A percentile compares a stretch with the other conserved stretches of the same genome.
phyloP scores from a whole-genome alignment of 2,113 vertebrate species.

The Carettochelys insculpta region DNA sequence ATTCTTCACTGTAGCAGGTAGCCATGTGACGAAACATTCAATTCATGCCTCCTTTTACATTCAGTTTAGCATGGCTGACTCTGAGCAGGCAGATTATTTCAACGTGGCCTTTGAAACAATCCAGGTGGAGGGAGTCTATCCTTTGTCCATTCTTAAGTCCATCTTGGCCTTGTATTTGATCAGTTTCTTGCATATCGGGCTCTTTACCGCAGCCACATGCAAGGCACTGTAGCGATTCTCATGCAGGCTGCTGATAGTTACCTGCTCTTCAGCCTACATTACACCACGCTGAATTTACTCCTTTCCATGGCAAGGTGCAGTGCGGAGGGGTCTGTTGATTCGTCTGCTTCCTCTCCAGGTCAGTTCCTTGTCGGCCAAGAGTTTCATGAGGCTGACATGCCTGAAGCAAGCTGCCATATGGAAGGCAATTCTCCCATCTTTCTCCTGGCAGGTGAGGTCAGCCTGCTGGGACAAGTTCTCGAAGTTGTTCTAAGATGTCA shows the following conservation, averaged over 20 bases:
- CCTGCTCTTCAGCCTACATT: conserved; percentile 79
- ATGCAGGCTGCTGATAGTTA: conserved; percentile 65
- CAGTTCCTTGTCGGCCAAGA: conserved; percentile 81
- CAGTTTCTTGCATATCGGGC: conserved; percentile 85
- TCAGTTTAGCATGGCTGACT: conserved; percentile 66
- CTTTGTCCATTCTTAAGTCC: conserved; percentile 77
- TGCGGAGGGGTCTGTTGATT: conserved; percentile 73
- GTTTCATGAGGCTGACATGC: conserved; percentile 79
- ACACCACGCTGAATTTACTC: conserved; percentile 84
- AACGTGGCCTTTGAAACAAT: conserved; percentile 80
- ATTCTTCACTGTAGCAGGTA: conserved; percentile 72
- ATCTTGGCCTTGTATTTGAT: conserved; percentile 74
- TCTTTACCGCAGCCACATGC: conserved; percentile 80
- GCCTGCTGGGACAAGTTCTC: conserved; percentile 82
- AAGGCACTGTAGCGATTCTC: conserved; percentile 78
- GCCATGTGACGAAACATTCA: conserved; percentile 87
- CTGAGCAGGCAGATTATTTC: conserved; percentile 79
- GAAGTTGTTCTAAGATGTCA: conserved; percentile 88
- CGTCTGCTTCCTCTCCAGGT: conserved; percentile 76
- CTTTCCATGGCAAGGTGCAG: conserved; percentile 83
- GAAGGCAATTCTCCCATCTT: conserved; percentile 77
- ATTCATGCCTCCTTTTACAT: conserved; percentile 72
- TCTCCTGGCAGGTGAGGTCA: conserved; percentile 68
- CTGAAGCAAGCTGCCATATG: conserved; percentile 84
- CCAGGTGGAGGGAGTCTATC: conserved; percentile 87